Evolutionary conservation across 2,888 invertebrate genomes (phyloP).

Genomic region (Drosophila anceps): DNA sequence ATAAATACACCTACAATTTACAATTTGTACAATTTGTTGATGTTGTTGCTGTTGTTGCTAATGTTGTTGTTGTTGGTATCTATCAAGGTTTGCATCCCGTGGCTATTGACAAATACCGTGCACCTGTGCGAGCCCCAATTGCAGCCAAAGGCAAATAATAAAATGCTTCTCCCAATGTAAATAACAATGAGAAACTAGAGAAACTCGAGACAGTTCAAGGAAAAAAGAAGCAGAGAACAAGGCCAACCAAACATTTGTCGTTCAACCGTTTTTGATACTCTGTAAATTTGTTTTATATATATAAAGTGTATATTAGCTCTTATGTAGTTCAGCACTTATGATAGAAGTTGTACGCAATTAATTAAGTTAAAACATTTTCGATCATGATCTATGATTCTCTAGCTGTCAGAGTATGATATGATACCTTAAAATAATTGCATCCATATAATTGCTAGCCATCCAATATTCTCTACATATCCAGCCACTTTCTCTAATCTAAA

Average conservation of each 20-base stretch:
- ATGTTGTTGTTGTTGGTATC: conserved; percentile 18
- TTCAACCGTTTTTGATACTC: conserved; percentile 19
- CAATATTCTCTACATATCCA: too few species aligned
- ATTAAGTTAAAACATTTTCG: too few species aligned
- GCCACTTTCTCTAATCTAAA: not conserved
- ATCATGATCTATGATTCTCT: too few species aligned
- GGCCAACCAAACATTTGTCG: conserved; percentile 33
- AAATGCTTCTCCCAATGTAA: conserved; percentile 72
- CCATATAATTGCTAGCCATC: too few species aligned
- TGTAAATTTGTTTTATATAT: not conserved
- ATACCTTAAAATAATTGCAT: too few species aligned
- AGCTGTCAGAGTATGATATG: too few species aligned
- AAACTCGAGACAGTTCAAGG: conserved; percentile 34
- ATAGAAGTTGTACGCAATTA: too few species aligned
- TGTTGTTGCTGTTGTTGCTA: not conserved
- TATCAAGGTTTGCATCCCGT: conserved; percentile 33
- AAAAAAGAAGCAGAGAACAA: conserved; percentile 17
- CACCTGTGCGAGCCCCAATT: conserved; percentile 57
- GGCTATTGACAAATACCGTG: conserved; percentile 57
- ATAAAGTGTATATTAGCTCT: not conserved
- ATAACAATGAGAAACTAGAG: conserved; percentile 57
- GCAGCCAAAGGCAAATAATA: conserved; percentile 69
- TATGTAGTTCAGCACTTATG: not conserved
- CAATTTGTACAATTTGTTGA: conserved; percentile 4
- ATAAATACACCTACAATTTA: conserved; percentile 10